Percentiles rank a stretch among this genome's conserved stretches.
phyloP scores from a whole-genome alignment of 2,888 invertebrate genomes.

The Silvanus unidentatus region DNA sequence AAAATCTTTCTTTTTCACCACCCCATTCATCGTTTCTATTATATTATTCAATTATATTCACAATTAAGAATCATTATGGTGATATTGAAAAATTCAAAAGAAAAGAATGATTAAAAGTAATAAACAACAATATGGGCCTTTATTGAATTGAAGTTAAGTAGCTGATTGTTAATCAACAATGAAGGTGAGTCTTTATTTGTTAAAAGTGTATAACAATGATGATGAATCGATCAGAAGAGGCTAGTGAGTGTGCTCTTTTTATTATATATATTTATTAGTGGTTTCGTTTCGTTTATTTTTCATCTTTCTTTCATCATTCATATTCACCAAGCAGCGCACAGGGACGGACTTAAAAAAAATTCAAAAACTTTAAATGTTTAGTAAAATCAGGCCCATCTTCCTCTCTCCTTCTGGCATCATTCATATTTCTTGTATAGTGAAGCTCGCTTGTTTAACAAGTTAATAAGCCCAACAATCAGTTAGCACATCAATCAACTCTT shows the following conservation, averaged over 20 bases:
- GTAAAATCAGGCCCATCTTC: not conserved
- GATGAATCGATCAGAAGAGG: constrained; percentile 36
- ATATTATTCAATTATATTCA: constrained; percentile 12
- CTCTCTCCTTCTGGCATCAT: not conserved
- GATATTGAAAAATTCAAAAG: constrained; percentile 4
- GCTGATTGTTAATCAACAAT: constrained; percentile 42
- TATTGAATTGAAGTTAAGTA: constrained; percentile 35
- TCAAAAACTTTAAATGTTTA: too few relatives aligned
- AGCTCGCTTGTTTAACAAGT: constrained; percentile 45
- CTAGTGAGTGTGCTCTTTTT: constrained; percentile 16
- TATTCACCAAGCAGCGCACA: not conserved
- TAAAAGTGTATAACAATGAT: constrained; percentile 31
- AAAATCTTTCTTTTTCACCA: too few relatives aligned
- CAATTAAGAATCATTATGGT: constrained; percentile 29
- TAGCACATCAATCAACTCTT: constrained; percentile 43
- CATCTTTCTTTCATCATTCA: constrained; percentile 8
- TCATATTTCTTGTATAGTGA: constrained; percentile 15
- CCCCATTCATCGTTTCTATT: too few relatives aligned
- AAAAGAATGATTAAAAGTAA: constrained; percentile 30
- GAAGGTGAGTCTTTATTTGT: constrained; percentile 38
- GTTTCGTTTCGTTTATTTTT: constrained; percentile 20
- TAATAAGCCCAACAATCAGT: constrained; percentile 47
- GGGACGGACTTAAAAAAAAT: constrained; percentile 6
- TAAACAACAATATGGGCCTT: constrained; percentile 29
- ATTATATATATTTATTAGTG: constrained; percentile 2